A percentile compares a stretch with the other conserved stretches of the same genome.
Conservation (phyloP, 2,113 vertebrate species). For the Grammatotria lemairii region DNA sequence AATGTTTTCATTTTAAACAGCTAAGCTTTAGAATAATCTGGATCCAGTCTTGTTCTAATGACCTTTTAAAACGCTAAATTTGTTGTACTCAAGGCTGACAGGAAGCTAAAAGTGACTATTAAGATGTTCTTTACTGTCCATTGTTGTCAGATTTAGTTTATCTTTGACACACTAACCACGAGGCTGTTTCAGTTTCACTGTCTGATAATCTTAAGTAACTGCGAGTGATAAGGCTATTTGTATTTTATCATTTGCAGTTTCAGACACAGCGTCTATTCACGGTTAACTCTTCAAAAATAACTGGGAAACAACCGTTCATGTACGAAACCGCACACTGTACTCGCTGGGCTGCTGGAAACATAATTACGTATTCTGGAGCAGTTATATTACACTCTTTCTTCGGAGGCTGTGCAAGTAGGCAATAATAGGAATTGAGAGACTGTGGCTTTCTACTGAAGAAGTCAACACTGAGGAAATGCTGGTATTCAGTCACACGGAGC, state of each 20-base stretch:
- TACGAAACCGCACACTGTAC: not conserved
- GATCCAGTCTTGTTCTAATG: not conserved
- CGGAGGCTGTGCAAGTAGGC: not conserved
- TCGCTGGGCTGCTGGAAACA: not conserved
- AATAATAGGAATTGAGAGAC: slow-evolving; percentile 18
- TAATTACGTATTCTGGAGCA: not conserved
- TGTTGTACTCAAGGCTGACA: not conserved
- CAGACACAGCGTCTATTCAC: not conserved
- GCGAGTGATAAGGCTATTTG: not conserved
- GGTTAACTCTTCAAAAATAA: not conserved
- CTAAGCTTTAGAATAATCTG: not conserved
- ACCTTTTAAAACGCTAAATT: not conserved
- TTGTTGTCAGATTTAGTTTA: not conserved
- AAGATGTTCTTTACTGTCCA: not conserved
- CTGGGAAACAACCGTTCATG: not conserved
- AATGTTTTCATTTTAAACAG: not conserved
- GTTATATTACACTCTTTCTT: slow-evolving; percentile 22
- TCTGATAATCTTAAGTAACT: not conserved
- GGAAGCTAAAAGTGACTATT: not conserved
- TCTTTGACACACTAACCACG: not conserved
- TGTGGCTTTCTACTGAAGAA: slow-evolving; percentile 17
- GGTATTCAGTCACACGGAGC: not conserved
- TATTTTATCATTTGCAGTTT: not conserved
- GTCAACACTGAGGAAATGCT: slow-evolving; percentile 1
- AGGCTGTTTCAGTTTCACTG: not conserved